Evolutionary conservation across 2,113 vertebrate species (phyloP).

Genomic region (Gorilla gorilla): DNA sequence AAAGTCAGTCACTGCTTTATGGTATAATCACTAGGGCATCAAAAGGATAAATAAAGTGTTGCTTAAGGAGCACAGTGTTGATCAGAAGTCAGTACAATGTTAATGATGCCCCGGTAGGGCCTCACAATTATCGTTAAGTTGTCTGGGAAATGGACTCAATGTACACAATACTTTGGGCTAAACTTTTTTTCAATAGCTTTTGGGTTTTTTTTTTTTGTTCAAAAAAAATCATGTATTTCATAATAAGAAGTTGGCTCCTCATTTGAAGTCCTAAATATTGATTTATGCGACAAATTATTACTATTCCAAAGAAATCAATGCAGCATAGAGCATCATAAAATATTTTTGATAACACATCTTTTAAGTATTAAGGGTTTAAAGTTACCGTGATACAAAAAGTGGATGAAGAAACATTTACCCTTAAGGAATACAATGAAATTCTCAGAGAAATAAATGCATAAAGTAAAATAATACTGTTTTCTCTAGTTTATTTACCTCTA

Average conservation of each 20-base stretch:
- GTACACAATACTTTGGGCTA: neutral
- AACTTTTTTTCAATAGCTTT: neutral
- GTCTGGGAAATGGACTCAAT: neutral
- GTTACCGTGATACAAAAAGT: neutral
- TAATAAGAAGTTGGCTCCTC: neutral
- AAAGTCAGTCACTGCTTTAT: neutral
- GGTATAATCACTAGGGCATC: neutral
- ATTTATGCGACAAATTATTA: neutral
- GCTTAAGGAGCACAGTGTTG: neutral
- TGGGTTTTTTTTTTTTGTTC: neutral
- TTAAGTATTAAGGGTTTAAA: conserved; percentile 24
- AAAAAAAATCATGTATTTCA: neutral
- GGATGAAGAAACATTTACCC: neutral
- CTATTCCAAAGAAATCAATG: neutral
- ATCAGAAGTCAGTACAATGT: neutral
- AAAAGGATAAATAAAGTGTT: neutral
- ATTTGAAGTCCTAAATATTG: neutral
- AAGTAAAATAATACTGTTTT: neutral
- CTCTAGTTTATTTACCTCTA: neutral
- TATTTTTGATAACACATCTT: neutral
- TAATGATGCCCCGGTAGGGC: neutral
- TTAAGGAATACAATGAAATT: neutral
- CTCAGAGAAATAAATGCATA: neutral
- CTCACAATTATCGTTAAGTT: neutral
- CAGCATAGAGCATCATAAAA: neutral